Percentiles rank a stretch among this genome's conserved stretches.
Conservation (phyloP, 2,888 invertebrate species). For the Andrena trimmerana region DNA sequence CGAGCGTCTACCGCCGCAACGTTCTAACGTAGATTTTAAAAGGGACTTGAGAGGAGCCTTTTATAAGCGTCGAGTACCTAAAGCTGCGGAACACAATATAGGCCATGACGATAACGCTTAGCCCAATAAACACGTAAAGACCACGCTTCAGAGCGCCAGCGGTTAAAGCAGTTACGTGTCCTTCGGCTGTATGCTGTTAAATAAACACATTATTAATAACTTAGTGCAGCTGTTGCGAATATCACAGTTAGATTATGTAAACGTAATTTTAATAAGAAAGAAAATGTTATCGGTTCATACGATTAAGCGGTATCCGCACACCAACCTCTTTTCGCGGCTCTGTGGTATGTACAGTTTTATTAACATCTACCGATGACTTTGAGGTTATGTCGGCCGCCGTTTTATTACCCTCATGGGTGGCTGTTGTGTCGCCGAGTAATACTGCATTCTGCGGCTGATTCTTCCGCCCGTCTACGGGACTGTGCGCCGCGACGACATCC, state of each 20-base stretch:
- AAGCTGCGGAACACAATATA: constrained; percentile 81
- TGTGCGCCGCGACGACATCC: constrained; percentile 44
- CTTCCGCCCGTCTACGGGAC: constrained; percentile 28
- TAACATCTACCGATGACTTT: constrained; percentile 43
- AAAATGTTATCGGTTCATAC: not conserved
- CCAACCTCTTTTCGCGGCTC: constrained; percentile 60
- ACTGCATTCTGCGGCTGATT: constrained; percentile 29
- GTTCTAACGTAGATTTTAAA: not conserved
- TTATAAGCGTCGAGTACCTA: constrained; percentile 70
- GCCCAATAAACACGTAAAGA: constrained; percentile 83
- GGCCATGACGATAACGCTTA: constrained; percentile 81
- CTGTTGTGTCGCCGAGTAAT: constrained; percentile 10
- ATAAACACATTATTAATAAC: constrained; percentile 32
- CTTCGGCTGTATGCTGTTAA: constrained; percentile 57
- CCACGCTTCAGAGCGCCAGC: constrained; percentile 82
- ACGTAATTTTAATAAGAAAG: not conserved
- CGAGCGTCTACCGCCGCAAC: not conserved
- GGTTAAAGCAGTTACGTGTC: constrained; percentile 73
- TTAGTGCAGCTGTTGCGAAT: not conserved
- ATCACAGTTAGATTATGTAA: not conserved
- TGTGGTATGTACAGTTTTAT: constrained; percentile 55
- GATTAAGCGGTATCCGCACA: constrained; percentile 2
- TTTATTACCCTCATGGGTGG: constrained; percentile 35
- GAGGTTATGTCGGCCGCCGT: constrained; percentile 61
- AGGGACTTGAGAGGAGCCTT: not conserved